Evolutionary conservation across 2,888 invertebrate species (phyloP), one percentile per base, ranked within the genome.

Genomic region (Cistogaster globosa): DNA sequence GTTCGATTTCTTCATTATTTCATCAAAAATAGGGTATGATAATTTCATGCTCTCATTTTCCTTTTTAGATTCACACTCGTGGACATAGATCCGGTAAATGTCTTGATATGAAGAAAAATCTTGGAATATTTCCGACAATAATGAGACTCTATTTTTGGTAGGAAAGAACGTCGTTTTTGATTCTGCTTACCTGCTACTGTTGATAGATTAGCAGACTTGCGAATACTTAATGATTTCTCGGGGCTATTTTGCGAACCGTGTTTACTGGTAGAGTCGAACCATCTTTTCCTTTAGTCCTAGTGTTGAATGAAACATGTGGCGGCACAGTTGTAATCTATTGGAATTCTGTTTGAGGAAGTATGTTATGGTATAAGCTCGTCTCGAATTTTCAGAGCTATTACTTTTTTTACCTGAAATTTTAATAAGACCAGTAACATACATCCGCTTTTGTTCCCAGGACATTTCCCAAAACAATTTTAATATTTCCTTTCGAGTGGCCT

Each of bases 341-440:
- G 11, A 51, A 14, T 51, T 5, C 14, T 51, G 51, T 51, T n/a
- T n/a, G n/a, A 51, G n/a, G n/a, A 51, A 51, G n/a, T 51, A 51
- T 51, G n/a, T 51, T 51, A 51, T 51, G 11, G 51, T 51, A n/a
- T 51, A 51, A 16, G 14, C n/a, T n/a, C 51, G 51, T 51, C 51
- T 51, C n/a, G 51, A 51, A 51, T 51, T 51, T 51, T 51, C 51
- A 51, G n/a, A n/a, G n/a, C 51, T n/a, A 51, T 51, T 51, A 14
- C 0, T 51, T 51, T 51, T 26, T 26, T 26, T 26, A 26, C 4
- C 26, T 4, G 4, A 26, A 26, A 26, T 26, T 26, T 26, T 26
- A 26, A 26, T 26, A 26, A 26, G 26, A 26, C 26, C 26, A 26
- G 26, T 26, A 26, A 26, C n/a, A n/a, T n/a, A n/a, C n/a, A n/a